These are phyloP conservation scores for Andrena flavipes DNA, from an alignment of 2,888 invertebrate genomes.

Conservation along the genomic window DNA sequence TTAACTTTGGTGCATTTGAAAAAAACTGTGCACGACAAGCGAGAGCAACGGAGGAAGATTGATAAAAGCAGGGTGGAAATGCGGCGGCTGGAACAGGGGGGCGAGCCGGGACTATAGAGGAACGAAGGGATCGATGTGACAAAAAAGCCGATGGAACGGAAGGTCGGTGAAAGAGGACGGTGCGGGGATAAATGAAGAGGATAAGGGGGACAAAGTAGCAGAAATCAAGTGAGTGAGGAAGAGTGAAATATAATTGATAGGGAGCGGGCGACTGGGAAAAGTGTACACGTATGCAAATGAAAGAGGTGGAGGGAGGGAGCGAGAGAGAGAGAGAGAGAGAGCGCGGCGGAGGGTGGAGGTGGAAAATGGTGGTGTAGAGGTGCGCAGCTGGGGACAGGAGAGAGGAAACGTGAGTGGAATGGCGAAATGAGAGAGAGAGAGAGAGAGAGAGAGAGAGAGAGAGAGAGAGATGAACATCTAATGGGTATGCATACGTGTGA, in stretches of 20 bases:
- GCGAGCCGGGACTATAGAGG: background rate
- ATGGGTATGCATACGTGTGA: slow-evolving; percentile 60
- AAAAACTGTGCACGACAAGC: slow-evolving; percentile 24
- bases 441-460: slow-evolving; percentile 14
- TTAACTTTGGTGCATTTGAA: slow-evolving; percentile 29
- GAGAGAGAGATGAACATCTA: slow-evolving; percentile 32
- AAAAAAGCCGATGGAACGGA: slow-evolving; percentile 20
- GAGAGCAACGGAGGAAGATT: slow-evolving; percentile 6
- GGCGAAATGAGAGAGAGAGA: slow-evolving; percentile 2
- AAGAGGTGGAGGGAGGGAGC: background rate
- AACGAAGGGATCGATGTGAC: slow-evolving; percentile 37
- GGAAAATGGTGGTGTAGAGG: slow-evolving; percentile 7
- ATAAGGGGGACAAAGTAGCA: slow-evolving; percentile 40
- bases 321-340: background rate
- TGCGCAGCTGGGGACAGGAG: slow-evolving; percentile 22
- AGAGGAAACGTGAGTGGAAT: slow-evolving; percentile 22
- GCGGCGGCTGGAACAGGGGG: background rate
- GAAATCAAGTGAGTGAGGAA: slow-evolving; percentile 48
- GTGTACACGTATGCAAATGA: slow-evolving; percentile 43
- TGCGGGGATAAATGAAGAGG: slow-evolving; percentile 33
- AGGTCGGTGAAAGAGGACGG: slow-evolving; percentile 10
- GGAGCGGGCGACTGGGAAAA: background rate
- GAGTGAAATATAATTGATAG: slow-evolving; percentile 60
- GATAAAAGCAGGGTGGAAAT: slow-evolving; percentile 4
- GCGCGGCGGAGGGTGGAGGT: background rate